Evolutionary conservation across 1,140 invertebrate species (phyloP).

Genomic region (Leptinotarsa texana): DNA sequence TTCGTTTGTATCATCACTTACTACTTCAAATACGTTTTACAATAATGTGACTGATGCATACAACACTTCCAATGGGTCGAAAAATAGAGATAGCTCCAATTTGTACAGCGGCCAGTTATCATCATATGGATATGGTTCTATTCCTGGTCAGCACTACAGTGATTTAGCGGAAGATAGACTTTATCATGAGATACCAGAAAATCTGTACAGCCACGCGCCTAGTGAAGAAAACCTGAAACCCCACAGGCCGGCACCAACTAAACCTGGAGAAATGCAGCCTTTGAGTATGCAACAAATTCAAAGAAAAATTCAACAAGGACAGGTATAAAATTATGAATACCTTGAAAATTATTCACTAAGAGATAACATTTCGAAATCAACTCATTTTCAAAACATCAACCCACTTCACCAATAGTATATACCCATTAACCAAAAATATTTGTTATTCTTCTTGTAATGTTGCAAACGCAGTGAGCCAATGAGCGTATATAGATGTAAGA

Average conservation of each 20-base stretch:
- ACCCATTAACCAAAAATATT: too few species aligned
- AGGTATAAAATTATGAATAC: constrained; percentile 38
- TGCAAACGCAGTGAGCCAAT: too few species aligned
- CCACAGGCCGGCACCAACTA: constrained; percentile 53
- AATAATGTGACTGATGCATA: not conserved
- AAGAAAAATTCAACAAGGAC: constrained; percentile 51
- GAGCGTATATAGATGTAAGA: too few species aligned
- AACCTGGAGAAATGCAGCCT: constrained; percentile 45
- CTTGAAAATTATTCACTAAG: not conserved
- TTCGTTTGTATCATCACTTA: not conserved
- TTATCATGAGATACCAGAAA: constrained; percentile 53
- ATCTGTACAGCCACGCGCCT: constrained; percentile 52
- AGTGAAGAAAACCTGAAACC: constrained; percentile 48
- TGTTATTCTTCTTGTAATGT: too few species aligned
- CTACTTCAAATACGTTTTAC: constrained; percentile 5
- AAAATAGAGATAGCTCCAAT: not conserved
- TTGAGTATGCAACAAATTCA: constrained; percentile 55
- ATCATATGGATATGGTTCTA: not conserved
- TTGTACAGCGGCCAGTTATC: not conserved
- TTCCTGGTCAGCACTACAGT: not conserved
- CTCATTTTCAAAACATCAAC: too few species aligned
- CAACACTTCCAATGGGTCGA: not conserved
- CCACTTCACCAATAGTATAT: too few species aligned
- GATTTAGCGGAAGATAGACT: constrained; percentile 34
- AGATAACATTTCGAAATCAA: too few species aligned